These are phyloP conservation scores for Dipodomys stephensi DNA, from an alignment of 2,113 vertebrate species.

Conservation along the genomic window DNA sequence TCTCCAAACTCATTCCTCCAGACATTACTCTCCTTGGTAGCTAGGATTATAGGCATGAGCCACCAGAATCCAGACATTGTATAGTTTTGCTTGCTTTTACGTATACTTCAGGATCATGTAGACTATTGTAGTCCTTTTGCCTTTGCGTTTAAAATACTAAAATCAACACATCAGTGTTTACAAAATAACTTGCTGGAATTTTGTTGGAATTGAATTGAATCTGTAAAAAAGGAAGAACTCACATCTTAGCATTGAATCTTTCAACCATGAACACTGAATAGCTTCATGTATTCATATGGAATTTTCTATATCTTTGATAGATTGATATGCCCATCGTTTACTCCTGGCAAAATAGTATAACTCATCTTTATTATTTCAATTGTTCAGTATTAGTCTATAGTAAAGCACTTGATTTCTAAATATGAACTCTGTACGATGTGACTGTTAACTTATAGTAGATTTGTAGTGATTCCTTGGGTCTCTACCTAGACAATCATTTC, in stretches of 20 bases:
- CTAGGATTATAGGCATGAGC: too few relatives aligned
- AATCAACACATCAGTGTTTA: neutral
- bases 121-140: neutral
- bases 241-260: neutral
- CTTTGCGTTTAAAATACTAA: neutral
- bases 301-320: neutral
- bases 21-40: too few relatives aligned
- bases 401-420: neutral
- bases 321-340: neutral
- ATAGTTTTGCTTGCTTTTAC: too few relatives aligned
- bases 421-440: neutral
- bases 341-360: neutral
- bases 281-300: neutral
- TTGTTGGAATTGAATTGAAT: neutral
- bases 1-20: too few relatives aligned
- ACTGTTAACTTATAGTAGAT: neutral
- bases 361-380: neutral
- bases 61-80: too few relatives aligned
- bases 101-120: neutral
- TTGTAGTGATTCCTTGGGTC: neutral
- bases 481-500: neutral
- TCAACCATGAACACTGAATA: neutral
- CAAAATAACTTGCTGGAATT: neutral
- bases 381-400: neutral
- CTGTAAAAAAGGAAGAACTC: neutral